Base-by-base conservation (phyloP, 2,888 invertebrate species). In the Odontocolon sp. region DNA sequence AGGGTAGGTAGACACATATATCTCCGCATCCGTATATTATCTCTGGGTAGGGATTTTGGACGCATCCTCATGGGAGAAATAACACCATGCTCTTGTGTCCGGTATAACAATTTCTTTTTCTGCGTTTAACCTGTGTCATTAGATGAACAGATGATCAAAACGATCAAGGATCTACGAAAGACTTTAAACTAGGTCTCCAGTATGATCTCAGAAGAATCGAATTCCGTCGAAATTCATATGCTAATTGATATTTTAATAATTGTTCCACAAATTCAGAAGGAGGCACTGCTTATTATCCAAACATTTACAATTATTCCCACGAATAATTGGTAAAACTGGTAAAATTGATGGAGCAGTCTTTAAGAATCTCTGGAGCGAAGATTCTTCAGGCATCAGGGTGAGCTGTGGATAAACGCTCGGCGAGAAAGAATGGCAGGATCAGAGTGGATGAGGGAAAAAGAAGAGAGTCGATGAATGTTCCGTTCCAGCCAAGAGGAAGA, bases 391-490 rank as follows among this genome's bases (percentile, higher is more conserved):
- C n/a, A n/a, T n/a, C n/a, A n/a, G n/a, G 21, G 45, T 18, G 45
- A 21, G 26, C 36, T 56, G 18, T 6, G 42, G 45, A 42, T 38
- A 33, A 67, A 54, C 54, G 38, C 26, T 31, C 33, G 31, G 36
- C 6, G 47, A 50, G 56, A 33, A 57, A 57, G 52, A 70, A 40
- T n/a, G 28, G 47, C 56, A 23, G 45, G 33, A 14, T 14, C 33
- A 57, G 42, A 33, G 47, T 28, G n/a, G 57, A 52, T 26, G 56
- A 68, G 45, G 42, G 54, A 63, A 14, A 54, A 38, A 67, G 45
- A 31, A 47, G 33, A 57, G 68, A 45, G 57, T 59, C 40, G 69
- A 47, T 77, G 73, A 70, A 75, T 18, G 57, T 70, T 73, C 64
- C 52, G 47, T 72, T 52, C 33, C 16, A 36, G 26, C 33, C 9